Percentiles rank a stretch among this genome's conserved stretches.
These are phyloP conservation scores for Petrocephalus microphthalmus DNA, from an alignment of 2,113 vertebrate genomes.

Conservation along the genomic window DNA sequence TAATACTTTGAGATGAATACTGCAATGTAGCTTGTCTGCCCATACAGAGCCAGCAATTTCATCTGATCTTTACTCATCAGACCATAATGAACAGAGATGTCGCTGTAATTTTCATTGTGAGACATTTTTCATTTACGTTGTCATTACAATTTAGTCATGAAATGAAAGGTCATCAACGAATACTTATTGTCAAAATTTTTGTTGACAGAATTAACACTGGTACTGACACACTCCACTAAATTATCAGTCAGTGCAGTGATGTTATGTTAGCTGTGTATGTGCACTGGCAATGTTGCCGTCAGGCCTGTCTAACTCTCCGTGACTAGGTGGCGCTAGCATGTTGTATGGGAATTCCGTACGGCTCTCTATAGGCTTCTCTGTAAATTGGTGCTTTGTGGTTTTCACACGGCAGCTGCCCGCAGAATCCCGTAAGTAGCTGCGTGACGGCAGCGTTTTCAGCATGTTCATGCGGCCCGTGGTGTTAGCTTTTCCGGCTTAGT, in stretches of 20 bases:
- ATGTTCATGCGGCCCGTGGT: neutral
- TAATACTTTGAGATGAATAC: too few species aligned
- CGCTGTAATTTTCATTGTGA: too few species aligned
- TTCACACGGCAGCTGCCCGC: neutral
- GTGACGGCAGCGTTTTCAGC: neutral
- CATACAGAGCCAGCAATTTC: too few species aligned
- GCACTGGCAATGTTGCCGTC: neutral
- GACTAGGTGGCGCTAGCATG: neutral
- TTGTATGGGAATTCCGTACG: neutral
- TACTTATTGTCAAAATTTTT: too few species aligned
- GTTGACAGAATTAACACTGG: neutral
- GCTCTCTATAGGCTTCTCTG: neutral
- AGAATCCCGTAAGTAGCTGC: neutral
- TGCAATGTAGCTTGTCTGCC: too few species aligned
- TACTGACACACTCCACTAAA: neutral
- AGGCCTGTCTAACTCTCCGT: neutral
- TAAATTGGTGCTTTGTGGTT: neutral
- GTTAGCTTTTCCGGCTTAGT: neutral
- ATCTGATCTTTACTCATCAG: too few species aligned
- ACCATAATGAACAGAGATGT: too few species aligned
- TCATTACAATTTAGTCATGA: too few species aligned
- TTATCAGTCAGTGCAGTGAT: neutral
- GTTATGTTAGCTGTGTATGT: neutral
- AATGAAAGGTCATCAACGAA: too few species aligned
- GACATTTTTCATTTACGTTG: too few species aligned